Conservation (phyloP, 2,888 invertebrate genomes). For the Spilarctia lutea region DNA sequence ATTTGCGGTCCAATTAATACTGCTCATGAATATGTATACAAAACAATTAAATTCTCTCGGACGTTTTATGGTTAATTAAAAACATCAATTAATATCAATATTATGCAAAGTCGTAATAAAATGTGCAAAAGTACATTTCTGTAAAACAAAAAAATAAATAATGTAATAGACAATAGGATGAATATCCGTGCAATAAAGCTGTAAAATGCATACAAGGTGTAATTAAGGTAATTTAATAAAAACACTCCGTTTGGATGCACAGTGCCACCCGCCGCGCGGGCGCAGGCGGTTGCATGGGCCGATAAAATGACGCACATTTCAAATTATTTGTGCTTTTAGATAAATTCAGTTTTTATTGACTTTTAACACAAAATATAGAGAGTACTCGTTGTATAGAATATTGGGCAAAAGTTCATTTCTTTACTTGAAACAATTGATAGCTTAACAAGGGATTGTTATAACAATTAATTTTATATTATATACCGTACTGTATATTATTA, state of each 20-base stretch:
- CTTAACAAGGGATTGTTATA: no score
- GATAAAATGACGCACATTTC: slow-evolving; percentile 33
- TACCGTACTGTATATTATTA: no score
- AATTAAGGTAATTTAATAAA: slow-evolving; percentile 56
- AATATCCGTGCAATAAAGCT: slow-evolving; percentile 44
- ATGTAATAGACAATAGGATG: slow-evolving; percentile 44
- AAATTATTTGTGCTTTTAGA: background rate
- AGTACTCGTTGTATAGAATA: no score
- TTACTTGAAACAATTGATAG: no score
- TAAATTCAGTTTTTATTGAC: background rate
- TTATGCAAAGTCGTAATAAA: slow-evolving; percentile 16
- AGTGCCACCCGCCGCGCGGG: slow-evolving; percentile 51
- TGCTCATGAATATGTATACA: background rate
- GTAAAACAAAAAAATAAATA: slow-evolving; percentile 22
- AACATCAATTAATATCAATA: slow-evolving; percentile 9
- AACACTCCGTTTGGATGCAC: slow-evolving; percentile 48
- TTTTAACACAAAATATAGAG: no score
- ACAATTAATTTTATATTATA: no score
- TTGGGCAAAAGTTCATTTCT: no score
- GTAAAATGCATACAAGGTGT: slow-evolving; percentile 41
- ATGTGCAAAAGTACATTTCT: background rate
- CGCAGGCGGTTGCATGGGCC: slow-evolving; percentile 27
- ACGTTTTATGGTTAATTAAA: background rate
- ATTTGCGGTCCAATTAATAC: background rate
- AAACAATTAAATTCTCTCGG: background rate